Evolutionary conservation across 2,888 invertebrate species (phyloP).

Genomic region (Trissolcus brochymenae): DNA sequence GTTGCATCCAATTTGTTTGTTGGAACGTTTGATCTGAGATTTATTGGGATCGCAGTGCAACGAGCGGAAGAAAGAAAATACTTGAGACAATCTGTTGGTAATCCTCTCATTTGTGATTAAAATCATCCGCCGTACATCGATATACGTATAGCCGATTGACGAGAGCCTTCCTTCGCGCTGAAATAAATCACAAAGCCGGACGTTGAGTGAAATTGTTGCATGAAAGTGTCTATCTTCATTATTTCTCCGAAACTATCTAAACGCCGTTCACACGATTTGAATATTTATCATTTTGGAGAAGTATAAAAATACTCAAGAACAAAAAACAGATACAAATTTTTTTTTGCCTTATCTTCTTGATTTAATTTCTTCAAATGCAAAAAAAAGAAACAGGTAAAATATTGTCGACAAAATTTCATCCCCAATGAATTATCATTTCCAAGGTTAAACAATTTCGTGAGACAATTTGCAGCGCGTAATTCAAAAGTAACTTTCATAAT

Average conservation of each 20-base stretch:
- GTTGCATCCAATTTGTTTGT: neutral
- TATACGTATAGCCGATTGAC: constrained; percentile 20
- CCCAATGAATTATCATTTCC: neutral
- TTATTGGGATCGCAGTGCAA: neutral
- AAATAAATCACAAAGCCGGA: constrained; percentile 25
- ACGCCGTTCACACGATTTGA: neutral
- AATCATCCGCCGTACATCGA: constrained; percentile 22
- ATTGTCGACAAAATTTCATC: neutral
- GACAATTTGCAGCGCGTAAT: neutral
- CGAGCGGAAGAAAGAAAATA: constrained; percentile 7
- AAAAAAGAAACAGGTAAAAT: too few relatives aligned
- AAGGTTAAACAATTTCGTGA: neutral
- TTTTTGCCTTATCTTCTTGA: neutral
- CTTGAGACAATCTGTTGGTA: constrained; percentile 26
- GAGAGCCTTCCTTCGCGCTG: constrained; percentile 5
- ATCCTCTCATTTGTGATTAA: constrained; percentile 38
- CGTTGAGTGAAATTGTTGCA: constrained; percentile 13
- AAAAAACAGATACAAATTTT: too few relatives aligned
- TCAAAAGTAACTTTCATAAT: neutral
- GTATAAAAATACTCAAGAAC: too few relatives aligned
- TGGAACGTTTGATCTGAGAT: neutral
- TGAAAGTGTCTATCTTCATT: constrained; percentile 18
- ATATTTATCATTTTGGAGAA: neutral
- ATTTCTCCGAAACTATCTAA: neutral
- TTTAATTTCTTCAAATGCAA: neutral